phyloP scores from a whole-genome alignment of 2,113 vertebrate species.

The Lichenostomus cassidix region DNA sequence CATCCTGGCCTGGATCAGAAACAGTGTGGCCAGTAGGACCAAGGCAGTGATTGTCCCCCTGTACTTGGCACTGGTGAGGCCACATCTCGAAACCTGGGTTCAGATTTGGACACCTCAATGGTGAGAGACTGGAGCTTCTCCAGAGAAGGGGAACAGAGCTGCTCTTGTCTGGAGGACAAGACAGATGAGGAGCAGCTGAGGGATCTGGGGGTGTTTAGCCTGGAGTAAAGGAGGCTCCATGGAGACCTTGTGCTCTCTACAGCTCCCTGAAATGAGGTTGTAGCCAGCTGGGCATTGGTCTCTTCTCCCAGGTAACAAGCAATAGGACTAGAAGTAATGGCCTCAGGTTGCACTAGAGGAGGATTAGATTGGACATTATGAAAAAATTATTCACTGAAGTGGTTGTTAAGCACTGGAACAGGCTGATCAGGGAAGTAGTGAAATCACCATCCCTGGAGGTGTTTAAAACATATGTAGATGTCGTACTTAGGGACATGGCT shows the following conservation, averaged over 20 bases:
- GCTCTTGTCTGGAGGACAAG: background rate
- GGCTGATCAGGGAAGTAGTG: background rate
- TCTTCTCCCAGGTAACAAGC: background rate
- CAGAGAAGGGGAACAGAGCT: background rate
- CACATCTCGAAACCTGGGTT: accelerated
- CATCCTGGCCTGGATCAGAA: background rate
- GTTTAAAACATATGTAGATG: background rate
- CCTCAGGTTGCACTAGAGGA: background rate
- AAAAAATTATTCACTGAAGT: background rate
- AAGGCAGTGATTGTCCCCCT: background rate
- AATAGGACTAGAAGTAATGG: background rate
- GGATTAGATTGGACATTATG: background rate
- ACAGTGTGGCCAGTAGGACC: background rate
- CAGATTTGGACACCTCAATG: background rate
- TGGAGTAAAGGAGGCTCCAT: background rate
- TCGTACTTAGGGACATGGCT: background rate
- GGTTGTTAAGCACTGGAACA: background rate
- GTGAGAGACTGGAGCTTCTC: accelerated
- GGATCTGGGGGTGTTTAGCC: background rate
- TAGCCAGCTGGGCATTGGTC: background rate
- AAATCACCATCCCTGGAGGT: background rate
- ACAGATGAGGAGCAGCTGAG: background rate
- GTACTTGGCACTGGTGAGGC: accelerated
- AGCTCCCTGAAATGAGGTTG: background rate
- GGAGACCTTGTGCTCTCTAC: background rate